Evolutionary conservation across 2,113 vertebrate species (phyloP), one percentile per base, ranked within the genome.

Genomic region (Phrynocephalus versicolor): DNA sequence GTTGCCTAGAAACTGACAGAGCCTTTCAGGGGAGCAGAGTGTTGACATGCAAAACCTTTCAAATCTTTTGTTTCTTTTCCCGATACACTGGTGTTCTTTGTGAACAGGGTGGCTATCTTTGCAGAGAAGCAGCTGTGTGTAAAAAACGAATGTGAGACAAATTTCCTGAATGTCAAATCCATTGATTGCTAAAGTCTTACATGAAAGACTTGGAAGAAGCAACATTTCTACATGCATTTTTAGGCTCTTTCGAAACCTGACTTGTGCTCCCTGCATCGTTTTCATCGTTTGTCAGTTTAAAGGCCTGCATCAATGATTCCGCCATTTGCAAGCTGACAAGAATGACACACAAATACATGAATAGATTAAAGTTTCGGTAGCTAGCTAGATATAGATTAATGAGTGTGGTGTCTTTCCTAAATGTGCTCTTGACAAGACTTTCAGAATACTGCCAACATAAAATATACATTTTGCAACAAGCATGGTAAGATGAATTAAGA

Each of bases 1-100:
- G 87, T 85, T 92, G 89, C 84, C 93, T 95, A 84, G 91, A 92
- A 95, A 94, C 64, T 86, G 84, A 64, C 51, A 85, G 80, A 91
- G 69, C 51, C 88, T 89, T 91, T 91, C 90, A 90, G 0, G 18
- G 12, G 41, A 62, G 55, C 92, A 37, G 80, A 89, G 90, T 85
- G 89, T 92, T 75, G 79, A 33, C 60, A 35, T 14, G 67, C 37
- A 78, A 58, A 91, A 90, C 39, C 88, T 92, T 90, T 92, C 84
- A 91, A 90, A 90, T 82, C 39, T 19, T 51, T 80, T 84, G 79
- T 85, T 90, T 88, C 73, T 89, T 67, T 33, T 84, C 16, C 91
- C 84, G 35, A 60, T 37, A 58, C 5, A 35, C 23, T 86, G 85
- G 74, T n/a, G 75, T 89, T 71, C 18, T 90, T 78, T 78, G 60